These are phyloP conservation scores for Tipula helvola DNA, from an alignment of 2,888 invertebrate species.

Conservation along the genomic window DNA sequence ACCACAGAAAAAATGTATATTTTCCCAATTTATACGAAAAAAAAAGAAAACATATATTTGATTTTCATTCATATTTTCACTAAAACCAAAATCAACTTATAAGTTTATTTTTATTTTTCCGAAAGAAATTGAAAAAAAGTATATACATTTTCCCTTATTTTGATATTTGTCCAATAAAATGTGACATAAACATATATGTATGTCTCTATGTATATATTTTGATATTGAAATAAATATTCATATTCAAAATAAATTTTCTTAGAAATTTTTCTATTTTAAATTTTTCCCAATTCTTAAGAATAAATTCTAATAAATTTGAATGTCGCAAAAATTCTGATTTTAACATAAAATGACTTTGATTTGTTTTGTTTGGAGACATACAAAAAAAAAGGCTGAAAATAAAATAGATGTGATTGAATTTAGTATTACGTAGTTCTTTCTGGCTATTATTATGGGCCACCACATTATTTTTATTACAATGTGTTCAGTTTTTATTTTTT, in stretches of 20 bases:
- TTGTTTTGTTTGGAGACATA: slow-evolving; percentile 4
- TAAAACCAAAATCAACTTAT: not conserved
- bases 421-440: not conserved
- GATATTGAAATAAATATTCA: not conserved
- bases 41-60: not conserved
- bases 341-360: not conserved
- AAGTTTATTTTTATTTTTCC: not conserved
- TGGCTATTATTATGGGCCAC: not conserved
- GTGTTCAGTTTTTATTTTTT: not conserved
- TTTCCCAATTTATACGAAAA: not conserved
- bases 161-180: not conserved
- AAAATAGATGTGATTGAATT: not conserved
- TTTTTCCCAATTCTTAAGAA: not conserved
- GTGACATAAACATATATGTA: not conserved
- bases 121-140: not conserved
- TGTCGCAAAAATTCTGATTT: not conserved
- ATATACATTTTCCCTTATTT: not conserved
- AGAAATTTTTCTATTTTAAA: not conserved
- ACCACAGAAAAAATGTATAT: not conserved
- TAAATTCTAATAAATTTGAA: not conserved
- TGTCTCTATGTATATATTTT: not conserved
- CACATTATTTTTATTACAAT: not conserved
- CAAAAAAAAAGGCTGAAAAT: not conserved
- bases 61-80: not conserved
- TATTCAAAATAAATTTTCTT: not conserved